Percentiles rank a stretch among this genome's conserved stretches.
Conservation (phyloP, 2,113 vertebrate species). For the Entelurus aequoreus region DNA sequence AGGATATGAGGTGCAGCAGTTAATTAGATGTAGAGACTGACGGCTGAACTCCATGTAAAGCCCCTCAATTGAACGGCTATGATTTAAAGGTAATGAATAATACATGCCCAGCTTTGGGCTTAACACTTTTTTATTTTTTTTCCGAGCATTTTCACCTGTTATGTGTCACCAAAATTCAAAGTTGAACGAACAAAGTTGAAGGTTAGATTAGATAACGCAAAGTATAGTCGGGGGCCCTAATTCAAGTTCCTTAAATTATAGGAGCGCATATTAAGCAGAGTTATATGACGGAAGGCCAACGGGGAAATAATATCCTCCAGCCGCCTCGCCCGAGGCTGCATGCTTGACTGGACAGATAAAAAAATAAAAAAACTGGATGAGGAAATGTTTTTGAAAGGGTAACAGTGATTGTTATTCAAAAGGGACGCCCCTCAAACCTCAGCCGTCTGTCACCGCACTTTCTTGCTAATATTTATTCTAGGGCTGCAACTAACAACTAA, state of each 20-base stretch:
- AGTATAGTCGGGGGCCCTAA: constrained; percentile 72
- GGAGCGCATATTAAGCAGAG: constrained; percentile 76
- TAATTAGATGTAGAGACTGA: constrained; percentile 76
- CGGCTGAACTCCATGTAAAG: constrained; percentile 66
- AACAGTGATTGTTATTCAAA: constrained; percentile 78
- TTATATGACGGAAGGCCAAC: constrained; percentile 73
- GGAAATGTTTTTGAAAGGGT: constrained; percentile 77
- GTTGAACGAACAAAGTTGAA: constrained; percentile 76
- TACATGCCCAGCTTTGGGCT: constrained; percentile 61
- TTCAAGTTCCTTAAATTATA: constrained; percentile 76
- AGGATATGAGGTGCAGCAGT: constrained; percentile 73
- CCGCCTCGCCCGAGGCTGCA: constrained; percentile 62
- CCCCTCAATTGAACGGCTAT: constrained; percentile 60
- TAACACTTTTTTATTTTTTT: constrained; percentile 24
- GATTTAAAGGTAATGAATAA: constrained; percentile 70
- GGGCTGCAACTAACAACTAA: too few species aligned
- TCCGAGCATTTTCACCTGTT: constrained; percentile 54
- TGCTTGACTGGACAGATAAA: constrained; percentile 77
- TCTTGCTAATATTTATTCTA: constrained; percentile 49
- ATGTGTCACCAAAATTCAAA: constrained; percentile 62
- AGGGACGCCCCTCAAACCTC: constrained; percentile 59
- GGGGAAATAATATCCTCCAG: constrained; percentile 79
- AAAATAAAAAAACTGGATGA: constrained; percentile 65
- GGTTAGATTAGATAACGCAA: constrained; percentile 71
- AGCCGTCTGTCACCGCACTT: constrained; percentile 64